Base-by-base conservation (phyloP, 2,888 invertebrate genomes). In the Arrhopalites spinosus region DNA sequence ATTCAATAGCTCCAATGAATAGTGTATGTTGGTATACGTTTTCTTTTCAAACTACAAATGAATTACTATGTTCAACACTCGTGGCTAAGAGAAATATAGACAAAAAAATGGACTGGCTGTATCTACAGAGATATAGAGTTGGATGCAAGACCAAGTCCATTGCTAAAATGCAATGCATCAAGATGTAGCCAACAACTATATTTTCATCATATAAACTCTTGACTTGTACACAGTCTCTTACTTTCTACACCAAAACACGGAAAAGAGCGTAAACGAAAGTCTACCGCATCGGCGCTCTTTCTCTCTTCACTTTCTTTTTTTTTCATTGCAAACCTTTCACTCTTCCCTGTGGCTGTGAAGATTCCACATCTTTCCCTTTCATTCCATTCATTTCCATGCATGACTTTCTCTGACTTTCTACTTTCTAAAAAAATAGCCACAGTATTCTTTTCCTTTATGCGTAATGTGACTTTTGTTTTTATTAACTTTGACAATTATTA, bases 11-110 rank as follows among this genome's bases (percentile, higher is more conserved):
- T 45, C 45, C 15, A 7, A 11, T 15, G 45, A 7, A 73, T 69
- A 77, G 23, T 27, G 64, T 66, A 66, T 70, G 73, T n/a, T n/a
- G n/a, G n/a, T n/a, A 73, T 56, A 66, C 11, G 36, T 36, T 7
- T 11, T 7, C 11, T 36, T 36, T 3, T 36, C 5, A 36, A 11
- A 36, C 3, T 36, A 36, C 36, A 36, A 11, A 36, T 36, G 36
- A 36, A 36, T 36, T 36, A 36, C 5, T 36, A 36, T 36, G 36
- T 36, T 36, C 36, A 36, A 36, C 36, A 36, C 36, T 36, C 64
- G 67, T 70, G 67, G 59, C 13, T 17, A 11, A 7, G 29, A 29
- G 8, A 8, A n/a, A 29, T 17, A 27, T 15, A 30, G 64, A 75
- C 43, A 43, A 25, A 3, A 27, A 15, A n/a, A 8, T 29, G 30